Evolutionary conservation across 2,888 invertebrate species (phyloP), one percentile per base, ranked within the genome.

Genomic region (Resseliella maxima): DNA sequence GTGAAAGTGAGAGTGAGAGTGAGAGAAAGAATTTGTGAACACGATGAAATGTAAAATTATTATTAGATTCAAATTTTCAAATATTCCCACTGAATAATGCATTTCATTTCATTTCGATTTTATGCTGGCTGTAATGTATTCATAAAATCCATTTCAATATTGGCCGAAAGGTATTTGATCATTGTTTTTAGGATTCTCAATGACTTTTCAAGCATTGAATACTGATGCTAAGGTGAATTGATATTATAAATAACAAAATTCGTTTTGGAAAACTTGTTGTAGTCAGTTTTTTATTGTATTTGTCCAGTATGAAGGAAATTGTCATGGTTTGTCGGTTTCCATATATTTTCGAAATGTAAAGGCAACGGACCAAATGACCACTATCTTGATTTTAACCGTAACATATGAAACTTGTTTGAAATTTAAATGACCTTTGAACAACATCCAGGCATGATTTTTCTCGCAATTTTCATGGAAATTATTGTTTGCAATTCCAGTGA

Each of bases 61-160:
- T 59, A 59, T 59, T 24, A 59, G 24, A 59, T 59, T 59, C 3
- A 59, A 24, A 59, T 59, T 50, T 59, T 59, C 59, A 59, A 59
- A n/a, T 59, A 59, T 24, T 59, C 59, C 59, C 59, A 59, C 24
- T 59, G 59, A 59, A 59, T 59, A 59, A 59, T 59, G 59, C 59
- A 59, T 59, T 59, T 50, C 50, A 50, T 50, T 50, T 50, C 50
- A 24, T 59, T 59, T 59, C 59, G 59, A 24, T 59, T 59, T 59
- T 59, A n/a, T 6, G 59, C 24, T 50, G 15, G 24, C 24, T 2
- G n/a, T 41, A 41, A n/a, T n/a, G n/a, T 59, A 59, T 59, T 59
- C 59, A n/a, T 59, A 24, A 59, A 24, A 24, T 59, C 59, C 24
- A 59, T 59, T 59, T 59, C 59, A 59, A 59, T 59, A 59, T 59